Evolutionary conservation across 2,797 vertebrate genomes (phyloP).

Genomic region (Manis pentadactyla): DNA sequence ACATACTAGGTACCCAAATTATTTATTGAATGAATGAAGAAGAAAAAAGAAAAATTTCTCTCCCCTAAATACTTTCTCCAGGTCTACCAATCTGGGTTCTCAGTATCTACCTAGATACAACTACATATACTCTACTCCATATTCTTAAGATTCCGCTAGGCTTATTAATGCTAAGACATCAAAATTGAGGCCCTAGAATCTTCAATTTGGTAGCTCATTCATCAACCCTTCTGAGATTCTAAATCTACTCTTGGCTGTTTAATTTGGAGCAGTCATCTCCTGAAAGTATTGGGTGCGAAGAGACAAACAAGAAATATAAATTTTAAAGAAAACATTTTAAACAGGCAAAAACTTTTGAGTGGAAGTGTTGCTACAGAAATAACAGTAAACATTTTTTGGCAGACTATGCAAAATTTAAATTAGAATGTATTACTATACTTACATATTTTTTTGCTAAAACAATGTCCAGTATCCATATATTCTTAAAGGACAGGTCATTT

Average conservation of each 20-base stretch:
- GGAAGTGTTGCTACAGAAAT: constrained; percentile 13
- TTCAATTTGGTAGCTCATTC: neutral
- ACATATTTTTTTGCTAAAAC: constrained; percentile 40
- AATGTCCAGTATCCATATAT: neutral
- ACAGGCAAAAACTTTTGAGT: neutral
- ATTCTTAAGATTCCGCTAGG: neutral
- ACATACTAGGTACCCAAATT: neutral
- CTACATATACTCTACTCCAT: neutral
- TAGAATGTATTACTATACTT: neutral
- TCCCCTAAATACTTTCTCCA: neutral
- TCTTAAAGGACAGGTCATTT: neutral
- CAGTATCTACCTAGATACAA: neutral
- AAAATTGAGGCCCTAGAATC: neutral
- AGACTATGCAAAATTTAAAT: neutral
- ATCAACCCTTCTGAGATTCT: constrained; percentile 13
- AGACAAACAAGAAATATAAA: constrained; percentile 4
- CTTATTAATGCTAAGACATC: neutral
- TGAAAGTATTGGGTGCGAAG: neutral
- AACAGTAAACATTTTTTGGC: constrained; percentile 6
- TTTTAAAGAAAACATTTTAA: neutral
- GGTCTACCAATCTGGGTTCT: neutral
- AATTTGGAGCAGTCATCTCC: neutral
- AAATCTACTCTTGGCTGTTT: neutral
- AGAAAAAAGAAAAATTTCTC: neutral
- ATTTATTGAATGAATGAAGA: constrained; percentile 3